Base-by-base conservation (phyloP, 2,888 invertebrate genomes). In the Coremacera marginata region DNA sequence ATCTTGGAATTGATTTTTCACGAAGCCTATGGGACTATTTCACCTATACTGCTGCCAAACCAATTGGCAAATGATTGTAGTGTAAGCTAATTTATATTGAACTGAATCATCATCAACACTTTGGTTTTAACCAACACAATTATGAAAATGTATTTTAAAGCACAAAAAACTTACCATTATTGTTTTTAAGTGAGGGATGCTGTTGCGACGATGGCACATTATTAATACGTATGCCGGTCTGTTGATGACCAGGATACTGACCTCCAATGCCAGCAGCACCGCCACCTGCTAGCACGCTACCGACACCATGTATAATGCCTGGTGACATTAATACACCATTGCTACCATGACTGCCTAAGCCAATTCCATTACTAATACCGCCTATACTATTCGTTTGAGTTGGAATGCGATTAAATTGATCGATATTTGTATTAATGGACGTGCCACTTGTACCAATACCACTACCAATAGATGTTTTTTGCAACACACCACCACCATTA, bases 351-450 rank as follows among this genome's bases (percentile, higher is more conserved):
- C 77, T 72, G 7, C 81, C 83, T 63, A 79, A 70, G 65, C 80
- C 79, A 65, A 63, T 31, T 34, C 82, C 83, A 62, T 82, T 82
- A 9, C 85, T 86, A 55, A 85, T 83, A 78, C 84, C 82, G 76
- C 79, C 80, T 70, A 81, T 79, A 73, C 81, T 77, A 57, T 88
- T 87, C 71, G 88, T 84, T 81, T 87, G 87, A 55, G 88, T 84
- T 62, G 89, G 88, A 82, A 89, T 88, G 60, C 89, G 88, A 82
- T 89, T 89, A 63, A 86, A 89, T 81, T 89, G 89, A 83, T 89
- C 89, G 76, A 89, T 88, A 79, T 89, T 88, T 68, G 89, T 88
- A 79, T 89, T 89, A 55, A 88, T 88, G 67, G 89, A 87, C 57
- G 88, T 86, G 63, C 86, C 86, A 77, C 81, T 81, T 44, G 83